Evolutionary conservation across 2,113 vertebrate genomes (phyloP).

Genomic region (Chrysemys picta): DNA sequence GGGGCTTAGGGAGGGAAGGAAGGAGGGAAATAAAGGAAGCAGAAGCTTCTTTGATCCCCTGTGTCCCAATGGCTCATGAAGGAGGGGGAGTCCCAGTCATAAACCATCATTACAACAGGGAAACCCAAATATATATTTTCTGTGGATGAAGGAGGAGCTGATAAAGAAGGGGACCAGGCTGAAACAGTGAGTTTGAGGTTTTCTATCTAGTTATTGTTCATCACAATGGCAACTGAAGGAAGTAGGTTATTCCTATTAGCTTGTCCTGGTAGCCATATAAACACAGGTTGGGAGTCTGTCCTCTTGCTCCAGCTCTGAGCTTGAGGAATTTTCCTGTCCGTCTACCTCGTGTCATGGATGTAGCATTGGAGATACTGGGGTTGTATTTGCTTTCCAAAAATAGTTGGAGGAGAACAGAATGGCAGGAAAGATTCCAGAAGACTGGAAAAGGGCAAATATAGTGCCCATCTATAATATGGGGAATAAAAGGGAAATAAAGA

Average conservation of each 20-base stretch:
- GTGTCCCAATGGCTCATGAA: not conserved
- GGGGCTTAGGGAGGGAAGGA: not conserved
- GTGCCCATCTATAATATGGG: no score
- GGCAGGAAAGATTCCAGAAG: not conserved
- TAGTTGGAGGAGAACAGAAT: not conserved
- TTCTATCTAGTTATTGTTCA: not conserved
- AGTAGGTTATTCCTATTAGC: not conserved
- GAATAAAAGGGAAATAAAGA: no score
- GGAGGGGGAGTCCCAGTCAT: not conserved
- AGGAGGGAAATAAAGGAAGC: not conserved
- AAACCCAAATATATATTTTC: not conserved
- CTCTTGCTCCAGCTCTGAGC: not conserved
- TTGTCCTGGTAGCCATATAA: not conserved
- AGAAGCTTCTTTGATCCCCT: not conserved
- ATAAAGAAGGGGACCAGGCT: not conserved
- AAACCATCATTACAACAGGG: not conserved
- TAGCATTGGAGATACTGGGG: not conserved
- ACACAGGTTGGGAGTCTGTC: not conserved
- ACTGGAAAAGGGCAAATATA: no score
- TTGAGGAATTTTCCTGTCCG: not conserved
- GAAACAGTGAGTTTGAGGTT: fast-evolving
- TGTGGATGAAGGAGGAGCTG: not conserved
- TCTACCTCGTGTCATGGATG: not conserved
- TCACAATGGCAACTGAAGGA: not conserved
- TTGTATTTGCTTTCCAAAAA: not conserved